A percentile compares a stretch with the other conserved stretches of the same genome.
Conservation (phyloP, 2,888 invertebrate genomes). For the Myopa testacea region DNA sequence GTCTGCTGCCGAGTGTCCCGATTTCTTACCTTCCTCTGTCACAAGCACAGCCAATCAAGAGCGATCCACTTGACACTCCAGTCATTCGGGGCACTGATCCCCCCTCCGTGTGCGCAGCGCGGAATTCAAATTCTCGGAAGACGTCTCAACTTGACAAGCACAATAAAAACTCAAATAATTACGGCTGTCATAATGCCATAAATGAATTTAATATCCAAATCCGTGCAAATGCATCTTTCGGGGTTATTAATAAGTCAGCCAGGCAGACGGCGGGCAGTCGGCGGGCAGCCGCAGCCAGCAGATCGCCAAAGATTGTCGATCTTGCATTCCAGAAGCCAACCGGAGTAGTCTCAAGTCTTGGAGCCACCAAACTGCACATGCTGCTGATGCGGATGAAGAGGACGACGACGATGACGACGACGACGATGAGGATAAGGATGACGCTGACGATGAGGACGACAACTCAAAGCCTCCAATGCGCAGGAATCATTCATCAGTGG, state of each 20-base stretch:
- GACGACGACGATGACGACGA: conserved; percentile 35
- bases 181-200: conserved; percentile 55
- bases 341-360: conserved; percentile 56
- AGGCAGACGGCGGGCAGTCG: conserved; percentile 17
- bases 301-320: conserved; percentile 48
- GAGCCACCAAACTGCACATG: conserved; percentile 48
- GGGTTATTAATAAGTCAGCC: conserved; percentile 42
- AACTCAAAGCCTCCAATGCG: conserved; percentile 31
- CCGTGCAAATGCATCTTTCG: conserved; percentile 26
- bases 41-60: background rate
- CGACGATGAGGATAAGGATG: conserved; percentile 37
- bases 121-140: conserved; percentile 24
- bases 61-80: conserved; percentile 11
- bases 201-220: conserved; percentile 52
- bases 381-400: conserved; percentile 25
- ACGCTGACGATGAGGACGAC: conserved; percentile 34
- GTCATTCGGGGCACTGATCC: background rate
- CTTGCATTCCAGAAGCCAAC: conserved; percentile 66
- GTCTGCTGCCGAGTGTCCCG: background rate
- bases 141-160: conserved; percentile 46
- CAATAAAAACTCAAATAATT: conserved; percentile 54
- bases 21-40: conserved; percentile 17
- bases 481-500: conserved; percentile 67
- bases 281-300: conserved; percentile 44
- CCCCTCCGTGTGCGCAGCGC: background rate